Evolutionary conservation across 1,140 invertebrate genomes (phyloP).

Genomic region (Psilanteris sp.): DNA sequence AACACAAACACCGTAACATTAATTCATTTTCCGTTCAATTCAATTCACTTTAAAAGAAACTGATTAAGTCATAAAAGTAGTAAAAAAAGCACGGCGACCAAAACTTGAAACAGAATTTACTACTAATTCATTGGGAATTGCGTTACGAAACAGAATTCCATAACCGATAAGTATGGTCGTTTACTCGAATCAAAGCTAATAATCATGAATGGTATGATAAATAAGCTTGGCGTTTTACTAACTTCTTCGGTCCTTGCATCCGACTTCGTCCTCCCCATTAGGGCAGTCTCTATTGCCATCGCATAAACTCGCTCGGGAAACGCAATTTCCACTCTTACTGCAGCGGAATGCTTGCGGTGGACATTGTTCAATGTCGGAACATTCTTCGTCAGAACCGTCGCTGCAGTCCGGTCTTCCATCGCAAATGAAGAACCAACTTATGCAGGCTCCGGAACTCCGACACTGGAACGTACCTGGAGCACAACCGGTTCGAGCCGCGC

Average conservation of each 20-base stretch:
- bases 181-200: no score
- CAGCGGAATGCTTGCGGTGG: conserved; percentile 85
- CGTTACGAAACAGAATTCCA: no score
- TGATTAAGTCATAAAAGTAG: no score
- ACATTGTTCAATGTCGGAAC: conserved; percentile 75
- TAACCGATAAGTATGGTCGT: no score
- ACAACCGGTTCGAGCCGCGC: conserved; percentile 87
- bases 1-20: no score
- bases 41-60: no score
- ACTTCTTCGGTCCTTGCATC: conserved; percentile 84
- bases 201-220: no score
- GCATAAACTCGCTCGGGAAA: conserved; percentile 87
- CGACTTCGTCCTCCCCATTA: conserved; percentile 88
- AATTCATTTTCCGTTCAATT: no score
- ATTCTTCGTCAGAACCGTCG: conserved; percentile 92
- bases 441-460: conserved; percentile 89
- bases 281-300: conserved; percentile 89
- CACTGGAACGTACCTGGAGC: conserved; percentile 91
- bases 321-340: conserved; percentile 84
- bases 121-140: no score
- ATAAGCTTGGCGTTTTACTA: no score
- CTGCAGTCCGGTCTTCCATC: conserved; percentile 93
- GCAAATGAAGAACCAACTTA: conserved; percentile 95
- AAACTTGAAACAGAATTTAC: no score
- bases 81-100: no score